phyloP scores from a whole-genome alignment of 1,140 invertebrate species.

The Pomacea maculata region DNA sequence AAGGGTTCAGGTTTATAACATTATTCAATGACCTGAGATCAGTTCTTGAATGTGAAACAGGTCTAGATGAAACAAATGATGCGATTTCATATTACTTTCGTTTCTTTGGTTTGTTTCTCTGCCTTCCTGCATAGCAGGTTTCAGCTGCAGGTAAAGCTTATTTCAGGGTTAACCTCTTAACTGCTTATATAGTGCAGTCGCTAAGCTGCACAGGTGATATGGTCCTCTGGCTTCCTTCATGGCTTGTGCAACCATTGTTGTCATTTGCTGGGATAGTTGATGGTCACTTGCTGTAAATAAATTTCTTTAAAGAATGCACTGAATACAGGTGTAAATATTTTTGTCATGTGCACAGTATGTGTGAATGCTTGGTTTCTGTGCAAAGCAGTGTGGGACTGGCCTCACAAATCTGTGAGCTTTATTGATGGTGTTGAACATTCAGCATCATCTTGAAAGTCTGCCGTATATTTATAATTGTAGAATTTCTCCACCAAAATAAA shows the following conservation, averaged over 20 bases:
- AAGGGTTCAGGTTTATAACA: background rate
- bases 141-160: background rate
- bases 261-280: background rate
- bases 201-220: too few relatives aligned
- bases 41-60: background rate
- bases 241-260: too few relatives aligned
- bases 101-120: background rate
- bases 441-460: too few relatives aligned
- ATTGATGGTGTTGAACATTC: too few relatives aligned
- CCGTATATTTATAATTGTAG: too few relatives aligned
- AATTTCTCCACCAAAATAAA: too few relatives aligned
- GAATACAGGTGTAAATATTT: background rate
- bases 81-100: background rate
- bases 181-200: background rate
- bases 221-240: too few relatives aligned
- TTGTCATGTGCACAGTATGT: background rate
- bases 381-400: too few relatives aligned
- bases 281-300: background rate
- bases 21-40: background rate
- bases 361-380: background rate
- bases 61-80: background rate
- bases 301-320: background rate
- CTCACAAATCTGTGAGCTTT: too few relatives aligned
- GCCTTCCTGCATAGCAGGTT: background rate
- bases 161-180: background rate